A percentile compares a stretch with the other conserved stretches of the same genome.
These are phyloP conservation scores for Paralichthys olivaceus DNA, from an alignment of 2,113 vertebrate genomes.

Conservation along the genomic window DNA sequence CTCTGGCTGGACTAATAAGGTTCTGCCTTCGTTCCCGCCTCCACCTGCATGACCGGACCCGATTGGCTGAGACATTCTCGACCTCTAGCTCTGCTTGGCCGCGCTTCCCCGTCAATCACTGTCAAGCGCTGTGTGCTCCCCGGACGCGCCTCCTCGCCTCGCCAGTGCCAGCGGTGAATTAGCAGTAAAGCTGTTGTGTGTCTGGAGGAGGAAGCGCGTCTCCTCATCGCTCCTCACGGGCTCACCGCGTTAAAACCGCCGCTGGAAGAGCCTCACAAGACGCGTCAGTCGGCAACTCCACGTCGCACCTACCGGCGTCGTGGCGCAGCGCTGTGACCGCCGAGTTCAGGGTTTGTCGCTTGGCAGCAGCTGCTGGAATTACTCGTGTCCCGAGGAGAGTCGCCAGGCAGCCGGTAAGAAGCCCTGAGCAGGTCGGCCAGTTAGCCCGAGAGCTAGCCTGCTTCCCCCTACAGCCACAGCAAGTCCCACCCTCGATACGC, in stretches of 20 bases:
- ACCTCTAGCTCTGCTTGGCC: slow-evolving; percentile 18
- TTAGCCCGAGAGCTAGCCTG: slow-evolving; percentile 62
- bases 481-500: slow-evolving; percentile 75
- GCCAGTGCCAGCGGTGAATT: slow-evolving; percentile 40
- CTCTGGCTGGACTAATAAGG: slow-evolving; percentile 14
- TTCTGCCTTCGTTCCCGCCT: slow-evolving; percentile 24
- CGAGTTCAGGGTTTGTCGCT: slow-evolving; percentile 30
- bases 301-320: not conserved
- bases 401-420: slow-evolving; percentile 1
- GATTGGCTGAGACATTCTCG: slow-evolving; percentile 28
- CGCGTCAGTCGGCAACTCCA: not conserved
- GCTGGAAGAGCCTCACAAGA: not conserved
- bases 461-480: slow-evolving; percentile 34
- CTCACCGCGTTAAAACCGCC: not conserved
- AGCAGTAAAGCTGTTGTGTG: slow-evolving; percentile 28
- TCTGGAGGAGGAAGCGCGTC: slow-evolving; percentile 40
- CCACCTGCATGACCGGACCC: not conserved
- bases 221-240: not conserved
- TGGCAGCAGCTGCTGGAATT: slow-evolving; percentile 34
- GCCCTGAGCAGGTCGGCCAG: no score
- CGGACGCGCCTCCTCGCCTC: slow-evolving; percentile 55
- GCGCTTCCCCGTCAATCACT: slow-evolving; percentile 23
- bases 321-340: slow-evolving; percentile 16
- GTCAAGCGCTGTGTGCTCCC: slow-evolving; percentile 21
- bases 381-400: slow-evolving; percentile 22